Evolutionary conservation across 2,113 vertebrate genomes (phyloP).

Genomic region (Melanocharis versteri): DNA sequence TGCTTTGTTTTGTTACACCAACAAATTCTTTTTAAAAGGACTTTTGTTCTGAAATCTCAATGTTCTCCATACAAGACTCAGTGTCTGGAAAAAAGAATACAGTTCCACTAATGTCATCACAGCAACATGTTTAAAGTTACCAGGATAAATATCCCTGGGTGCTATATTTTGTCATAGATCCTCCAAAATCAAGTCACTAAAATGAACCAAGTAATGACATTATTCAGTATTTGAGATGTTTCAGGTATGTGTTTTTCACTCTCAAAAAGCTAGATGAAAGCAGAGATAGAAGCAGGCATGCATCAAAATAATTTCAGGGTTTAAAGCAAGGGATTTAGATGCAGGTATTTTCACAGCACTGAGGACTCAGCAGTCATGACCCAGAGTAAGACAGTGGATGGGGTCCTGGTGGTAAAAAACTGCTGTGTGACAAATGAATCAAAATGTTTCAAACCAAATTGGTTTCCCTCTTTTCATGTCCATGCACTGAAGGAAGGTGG

Average conservation of each 20-base stretch:
- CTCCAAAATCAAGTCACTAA: background rate
- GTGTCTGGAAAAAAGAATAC: background rate
- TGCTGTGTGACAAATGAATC: background rate
- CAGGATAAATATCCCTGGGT: background rate
- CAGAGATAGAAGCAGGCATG: background rate
- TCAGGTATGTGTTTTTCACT: background rate
- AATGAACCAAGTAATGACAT: background rate
- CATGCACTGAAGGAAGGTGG: background rate
- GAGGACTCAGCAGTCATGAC: background rate
- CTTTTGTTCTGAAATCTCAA: background rate
- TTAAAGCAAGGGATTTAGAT: background rate
- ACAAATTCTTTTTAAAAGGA: background rate
- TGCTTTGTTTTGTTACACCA: background rate
- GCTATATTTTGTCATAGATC: background rate
- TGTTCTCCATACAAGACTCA: background rate
- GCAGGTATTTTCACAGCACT: background rate
- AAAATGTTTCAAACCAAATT: background rate
- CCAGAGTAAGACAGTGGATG: background rate
- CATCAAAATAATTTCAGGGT: background rate
- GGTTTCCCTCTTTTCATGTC: background rate
- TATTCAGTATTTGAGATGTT: background rate
- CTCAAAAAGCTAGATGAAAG: background rate
- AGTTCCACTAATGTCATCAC: background rate
- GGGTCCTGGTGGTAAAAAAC: background rate
- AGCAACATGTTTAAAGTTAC: background rate